Conservation (phyloP, 2,888 invertebrate genomes). For the Drosophila niveifrons region DNA sequence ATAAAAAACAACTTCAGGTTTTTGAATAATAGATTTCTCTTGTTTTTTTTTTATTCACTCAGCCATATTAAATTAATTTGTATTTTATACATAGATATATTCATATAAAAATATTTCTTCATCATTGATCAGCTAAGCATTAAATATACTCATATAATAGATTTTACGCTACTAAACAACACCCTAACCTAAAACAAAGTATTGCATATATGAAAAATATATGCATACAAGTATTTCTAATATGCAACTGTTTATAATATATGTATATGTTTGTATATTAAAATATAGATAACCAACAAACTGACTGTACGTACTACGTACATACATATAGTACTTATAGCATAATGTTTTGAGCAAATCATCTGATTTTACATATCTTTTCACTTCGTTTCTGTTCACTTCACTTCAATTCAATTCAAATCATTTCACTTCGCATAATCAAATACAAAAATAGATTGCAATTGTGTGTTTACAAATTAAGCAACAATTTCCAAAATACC, state of each 20-base stretch:
- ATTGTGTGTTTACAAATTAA: constrained; percentile 73
- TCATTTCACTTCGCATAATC: constrained; percentile 6
- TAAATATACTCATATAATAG: constrained; percentile 37
- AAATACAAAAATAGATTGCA: constrained; percentile 62
- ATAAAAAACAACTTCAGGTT: background rate
- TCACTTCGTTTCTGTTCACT: constrained; percentile 13
- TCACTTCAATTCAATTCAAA: constrained; percentile 2
- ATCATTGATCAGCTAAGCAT: constrained; percentile 50
- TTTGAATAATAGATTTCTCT: constrained; percentile 18
- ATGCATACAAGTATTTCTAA: constrained; percentile 31
- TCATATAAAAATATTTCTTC: constrained; percentile 73
- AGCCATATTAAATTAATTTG: constrained; percentile 71
- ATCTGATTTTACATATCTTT: constrained; percentile 53
- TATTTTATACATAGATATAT: constrained; percentile 62
- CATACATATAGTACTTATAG: constrained; percentile 22
- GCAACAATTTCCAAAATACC: constrained; percentile 79
- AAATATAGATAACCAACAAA: constrained; percentile 64
- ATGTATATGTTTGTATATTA: constrained; percentile 21
- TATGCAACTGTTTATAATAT: constrained; percentile 21
- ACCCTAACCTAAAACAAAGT: constrained; percentile 77
- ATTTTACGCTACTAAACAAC: constrained; percentile 64
- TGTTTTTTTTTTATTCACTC: constrained; percentile 70
- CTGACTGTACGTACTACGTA: constrained; percentile 42
- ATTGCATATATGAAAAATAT: constrained; percentile 56
- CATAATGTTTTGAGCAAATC: constrained; percentile 65